Evolutionary conservation across 2,113 vertebrate genomes (phyloP).

Genomic region (Marcusenius ussheri): DNA sequence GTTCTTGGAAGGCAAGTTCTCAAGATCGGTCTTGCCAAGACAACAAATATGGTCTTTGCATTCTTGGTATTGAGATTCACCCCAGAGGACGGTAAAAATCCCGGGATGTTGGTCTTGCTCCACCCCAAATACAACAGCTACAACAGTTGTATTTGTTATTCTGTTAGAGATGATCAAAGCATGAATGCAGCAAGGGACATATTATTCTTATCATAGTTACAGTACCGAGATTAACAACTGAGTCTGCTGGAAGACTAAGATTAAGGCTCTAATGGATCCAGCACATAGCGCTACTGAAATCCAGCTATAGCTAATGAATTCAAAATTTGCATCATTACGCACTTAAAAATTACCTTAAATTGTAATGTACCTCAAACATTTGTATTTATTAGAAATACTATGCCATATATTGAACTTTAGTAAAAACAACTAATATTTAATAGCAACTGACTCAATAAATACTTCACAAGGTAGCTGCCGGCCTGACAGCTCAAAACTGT

Average conservation of each 20-base stretch:
- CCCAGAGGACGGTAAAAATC: background rate
- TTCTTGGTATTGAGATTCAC: background rate
- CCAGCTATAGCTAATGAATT: too few species aligned
- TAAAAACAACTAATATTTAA: background rate
- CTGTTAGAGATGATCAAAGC: background rate
- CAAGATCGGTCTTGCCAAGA: too few species aligned
- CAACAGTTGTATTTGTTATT: background rate
- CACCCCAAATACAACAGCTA: background rate
- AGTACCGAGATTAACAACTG: background rate
- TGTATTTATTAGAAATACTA: background rate
- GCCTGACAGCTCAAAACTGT: background rate
- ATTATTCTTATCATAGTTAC: background rate
- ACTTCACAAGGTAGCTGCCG: background rate
- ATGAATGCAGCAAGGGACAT: background rate
- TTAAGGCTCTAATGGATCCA: background rate
- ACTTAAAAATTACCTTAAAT: background rate
- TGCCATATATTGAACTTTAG: background rate
- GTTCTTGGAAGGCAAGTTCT: background rate
- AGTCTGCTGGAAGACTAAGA: background rate
- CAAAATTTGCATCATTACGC: background rate
- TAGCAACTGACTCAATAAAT: background rate
- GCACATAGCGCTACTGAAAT: background rate
- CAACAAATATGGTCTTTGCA: background rate
- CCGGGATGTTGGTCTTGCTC: background rate
- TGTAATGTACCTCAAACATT: background rate